These are phyloP conservation scores for Ctenodactylus gundi DNA, from an alignment of 2,113 vertebrate species.

Conservation along the genomic window DNA sequence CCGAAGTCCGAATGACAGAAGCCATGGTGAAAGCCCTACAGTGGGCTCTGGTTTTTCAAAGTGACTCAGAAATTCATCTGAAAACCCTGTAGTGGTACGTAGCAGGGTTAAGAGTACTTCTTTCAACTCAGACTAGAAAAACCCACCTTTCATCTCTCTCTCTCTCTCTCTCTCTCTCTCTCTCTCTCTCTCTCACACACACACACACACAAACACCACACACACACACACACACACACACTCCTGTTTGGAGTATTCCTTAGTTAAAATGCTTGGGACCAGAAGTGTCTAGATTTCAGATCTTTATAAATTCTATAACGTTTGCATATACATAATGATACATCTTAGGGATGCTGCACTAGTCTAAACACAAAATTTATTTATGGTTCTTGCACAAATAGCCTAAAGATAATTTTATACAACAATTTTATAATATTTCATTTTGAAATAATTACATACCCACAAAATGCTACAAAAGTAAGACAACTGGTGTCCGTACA, in stretches of 20 bases:
- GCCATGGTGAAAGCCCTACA: not conserved
- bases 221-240: not conserved
- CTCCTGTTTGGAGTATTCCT: not conserved
- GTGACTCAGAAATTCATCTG: not conserved
- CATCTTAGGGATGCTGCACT: no score
- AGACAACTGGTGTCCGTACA: no score
- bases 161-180: no score
- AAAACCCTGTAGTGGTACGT: not conserved
- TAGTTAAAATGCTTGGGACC: not conserved
- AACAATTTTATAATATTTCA: no score
- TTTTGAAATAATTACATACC: no score
- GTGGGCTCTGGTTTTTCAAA: not conserved
- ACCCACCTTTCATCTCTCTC: not conserved
- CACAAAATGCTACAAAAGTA: no score
- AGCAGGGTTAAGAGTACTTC: not conserved
- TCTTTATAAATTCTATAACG: not conserved
- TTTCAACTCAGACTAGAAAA: not conserved
- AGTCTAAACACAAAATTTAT: not conserved
- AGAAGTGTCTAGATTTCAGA: not conserved
- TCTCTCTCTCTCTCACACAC: not conserved
- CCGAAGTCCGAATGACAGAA: no score
- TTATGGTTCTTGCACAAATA: not conserved
- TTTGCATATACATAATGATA: not conserved
- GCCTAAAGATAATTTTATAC: not conserved
- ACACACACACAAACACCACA: not conserved